Evolutionary conservation across 2,888 invertebrate genomes (phyloP), one percentile per base, ranked within the genome.

Genomic region (Epinotia nisella): DNA sequence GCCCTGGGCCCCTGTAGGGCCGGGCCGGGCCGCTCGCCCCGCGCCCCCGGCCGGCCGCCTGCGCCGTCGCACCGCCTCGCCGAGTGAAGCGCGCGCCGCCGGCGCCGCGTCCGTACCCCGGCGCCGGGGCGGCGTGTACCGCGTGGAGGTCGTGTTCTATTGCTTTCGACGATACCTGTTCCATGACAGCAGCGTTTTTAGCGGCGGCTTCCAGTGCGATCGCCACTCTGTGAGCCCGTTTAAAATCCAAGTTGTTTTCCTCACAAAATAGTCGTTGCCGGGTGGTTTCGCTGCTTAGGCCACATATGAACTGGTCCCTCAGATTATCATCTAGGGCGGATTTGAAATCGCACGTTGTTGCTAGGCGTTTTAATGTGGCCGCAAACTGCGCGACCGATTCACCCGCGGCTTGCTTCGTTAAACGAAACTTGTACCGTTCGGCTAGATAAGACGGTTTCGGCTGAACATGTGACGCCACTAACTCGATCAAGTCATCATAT

Each of bases 341-440:
- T 17, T 15, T 3, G 35, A 59, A 59, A 2, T 59, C 59, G 29
- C 59, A 59, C 9, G 53, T 53, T 19, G 53, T 53, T 10, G 53
- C 53, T 41, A 41, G 11, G 10, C 41, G 24, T 24, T 24, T 24
- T 24, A 24, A 24, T 24, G 24, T 24, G 24, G 24, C 41, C 9
- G 55, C 59, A 41, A 66, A 71, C 29, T 49, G 51, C 7, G 71
- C 71, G 5, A 71, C 41, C 0, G 60, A 60, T 21, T 71, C 71
- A 15, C 59, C 39, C 1, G 11, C 17, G 15, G 11, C n/a, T 41
- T 66, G 71, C 1, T 19, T 60, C 0, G 29, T 10, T 29, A n/a
- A 13, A 0, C 71, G 39, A 41, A 71, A 66, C n/a, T n/a, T n/a
- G n/a, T 49, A 71, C 10, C 66, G n/a, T 13, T 66, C 45, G 17